These are phyloP conservation scores for Megatriorchis doriae DNA, from an alignment of 2,113 vertebrate species.

Conservation along the genomic window DNA sequence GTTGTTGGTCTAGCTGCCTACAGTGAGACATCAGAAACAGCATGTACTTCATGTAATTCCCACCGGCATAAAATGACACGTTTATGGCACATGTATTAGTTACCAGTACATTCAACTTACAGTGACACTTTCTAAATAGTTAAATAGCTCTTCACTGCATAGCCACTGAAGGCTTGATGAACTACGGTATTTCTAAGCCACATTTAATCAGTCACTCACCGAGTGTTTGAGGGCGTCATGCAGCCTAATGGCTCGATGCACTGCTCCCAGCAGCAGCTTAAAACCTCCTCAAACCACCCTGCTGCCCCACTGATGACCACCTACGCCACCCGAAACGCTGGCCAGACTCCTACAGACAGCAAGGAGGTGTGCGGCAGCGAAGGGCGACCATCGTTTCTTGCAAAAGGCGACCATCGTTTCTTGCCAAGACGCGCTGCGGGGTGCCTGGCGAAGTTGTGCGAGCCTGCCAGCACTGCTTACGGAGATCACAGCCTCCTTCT, in stretches of 20 bases:
- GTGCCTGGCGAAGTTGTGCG: rapidly evolving
- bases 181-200: neutral
- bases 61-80: neutral
- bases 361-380: rapidly evolving
- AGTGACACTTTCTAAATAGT: neutral
- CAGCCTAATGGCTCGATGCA: neutral
- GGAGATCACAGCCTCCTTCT: neutral
- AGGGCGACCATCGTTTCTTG: neutral
- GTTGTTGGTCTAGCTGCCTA: neutral
- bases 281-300: neutral
- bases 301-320: neutral
- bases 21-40: neutral
- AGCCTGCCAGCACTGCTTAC: rapidly evolving
- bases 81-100: neutral
- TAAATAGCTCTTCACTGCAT: neutral
- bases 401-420: rapidly evolving
- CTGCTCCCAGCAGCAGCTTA: neutral
- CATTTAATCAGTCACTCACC: neutral
- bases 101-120: neutral
- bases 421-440: neutral
- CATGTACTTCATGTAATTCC: neutral
- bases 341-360: neutral
- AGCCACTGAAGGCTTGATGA: rapidly evolving
- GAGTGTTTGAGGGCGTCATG: neutral
- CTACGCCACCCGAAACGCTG: rapidly evolving